A percentile compares a stretch with the other conserved stretches of the same genome.
Conservation (phyloP, 2,797 vertebrate genomes). For the Simalia tracyae region DNA sequence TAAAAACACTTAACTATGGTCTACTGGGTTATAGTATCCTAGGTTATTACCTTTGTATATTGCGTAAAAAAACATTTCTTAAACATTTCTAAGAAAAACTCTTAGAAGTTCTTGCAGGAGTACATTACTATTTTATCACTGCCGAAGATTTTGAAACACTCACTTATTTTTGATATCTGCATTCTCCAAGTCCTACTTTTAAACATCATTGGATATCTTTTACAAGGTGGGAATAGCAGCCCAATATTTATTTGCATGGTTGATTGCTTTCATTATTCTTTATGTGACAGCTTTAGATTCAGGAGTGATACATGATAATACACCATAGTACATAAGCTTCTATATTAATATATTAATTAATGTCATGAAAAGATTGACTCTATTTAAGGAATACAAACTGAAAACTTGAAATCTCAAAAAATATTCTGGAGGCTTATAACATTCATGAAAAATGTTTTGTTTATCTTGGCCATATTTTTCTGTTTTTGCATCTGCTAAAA, state of each 20-base stretch:
- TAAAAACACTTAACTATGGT: neutral
- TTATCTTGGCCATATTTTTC: slow-evolving; percentile 66
- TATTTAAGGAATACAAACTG: slow-evolving; percentile 3
- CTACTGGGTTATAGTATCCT: neutral
- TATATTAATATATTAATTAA: neutral
- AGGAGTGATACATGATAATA: neutral
- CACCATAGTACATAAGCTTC: neutral
- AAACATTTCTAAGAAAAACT: neutral
- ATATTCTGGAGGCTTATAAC: slow-evolving; percentile 45
- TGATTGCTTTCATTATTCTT: neutral
- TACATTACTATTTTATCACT: neutral
- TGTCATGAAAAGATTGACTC: slow-evolving; percentile 7
- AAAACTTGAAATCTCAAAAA: slow-evolving; percentile 59
- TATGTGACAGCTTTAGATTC: neutral
- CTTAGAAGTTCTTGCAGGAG: neutral
- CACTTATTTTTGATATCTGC: neutral
- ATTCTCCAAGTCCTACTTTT: neutral
- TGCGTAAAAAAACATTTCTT: neutral
- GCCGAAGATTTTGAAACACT: neutral
- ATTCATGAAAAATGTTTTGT: slow-evolving; percentile 46
- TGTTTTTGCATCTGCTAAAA: slow-evolving; percentile 62
- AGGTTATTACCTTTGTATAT: neutral
- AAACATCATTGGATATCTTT: neutral
- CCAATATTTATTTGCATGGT: neutral
- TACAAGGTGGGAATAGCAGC: neutral